Percentiles rank a stretch among this genome's conserved stretches.
These are phyloP conservation scores for Anas acuta DNA, from an alignment of 2,797 vertebrate species.

Conservation along the genomic window DNA sequence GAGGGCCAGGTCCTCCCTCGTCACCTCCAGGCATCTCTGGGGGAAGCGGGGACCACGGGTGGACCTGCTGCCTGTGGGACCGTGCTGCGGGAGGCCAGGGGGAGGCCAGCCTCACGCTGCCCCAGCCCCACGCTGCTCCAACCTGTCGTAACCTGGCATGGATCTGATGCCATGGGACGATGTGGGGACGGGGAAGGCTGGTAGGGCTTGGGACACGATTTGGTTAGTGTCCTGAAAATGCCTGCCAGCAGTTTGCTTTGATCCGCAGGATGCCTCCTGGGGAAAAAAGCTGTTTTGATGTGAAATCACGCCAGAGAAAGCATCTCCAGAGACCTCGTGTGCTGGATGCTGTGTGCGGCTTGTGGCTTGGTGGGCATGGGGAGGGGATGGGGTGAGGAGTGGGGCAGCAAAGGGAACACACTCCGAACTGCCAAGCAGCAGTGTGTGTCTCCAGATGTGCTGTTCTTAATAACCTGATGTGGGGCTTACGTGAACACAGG, in stretches of 20 bases:
- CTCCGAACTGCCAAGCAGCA: neutral
- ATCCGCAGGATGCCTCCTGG: neutral
- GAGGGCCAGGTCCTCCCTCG: slow-evolving; percentile 78
- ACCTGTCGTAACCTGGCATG: neutral
- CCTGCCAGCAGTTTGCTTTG: neutral
- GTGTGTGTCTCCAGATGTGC: neutral
- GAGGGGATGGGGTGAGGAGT: neutral
- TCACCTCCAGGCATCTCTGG: slow-evolving; percentile 82
- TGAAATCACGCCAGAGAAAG: neutral
- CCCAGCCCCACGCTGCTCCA: too few species aligned
- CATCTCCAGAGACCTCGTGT: fast-evolving
- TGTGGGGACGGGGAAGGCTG: neutral
- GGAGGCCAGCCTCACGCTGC: too few species aligned
- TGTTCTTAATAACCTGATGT: neutral
- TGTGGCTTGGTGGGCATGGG: neutral
- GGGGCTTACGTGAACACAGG: neutral
- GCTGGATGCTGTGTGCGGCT: neutral
- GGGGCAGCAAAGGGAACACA: neutral
- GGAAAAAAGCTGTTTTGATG: neutral
- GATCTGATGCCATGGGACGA: neutral
- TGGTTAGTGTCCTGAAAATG: neutral
- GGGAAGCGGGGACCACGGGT: neutral
- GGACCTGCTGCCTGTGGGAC: fast-evolving
- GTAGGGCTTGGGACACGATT: neutral
- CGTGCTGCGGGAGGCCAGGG: neutral